These are phyloP conservation scores for Callipepla californica DNA, from an alignment of 2,113 vertebrate genomes.

Conservation along the genomic window DNA sequence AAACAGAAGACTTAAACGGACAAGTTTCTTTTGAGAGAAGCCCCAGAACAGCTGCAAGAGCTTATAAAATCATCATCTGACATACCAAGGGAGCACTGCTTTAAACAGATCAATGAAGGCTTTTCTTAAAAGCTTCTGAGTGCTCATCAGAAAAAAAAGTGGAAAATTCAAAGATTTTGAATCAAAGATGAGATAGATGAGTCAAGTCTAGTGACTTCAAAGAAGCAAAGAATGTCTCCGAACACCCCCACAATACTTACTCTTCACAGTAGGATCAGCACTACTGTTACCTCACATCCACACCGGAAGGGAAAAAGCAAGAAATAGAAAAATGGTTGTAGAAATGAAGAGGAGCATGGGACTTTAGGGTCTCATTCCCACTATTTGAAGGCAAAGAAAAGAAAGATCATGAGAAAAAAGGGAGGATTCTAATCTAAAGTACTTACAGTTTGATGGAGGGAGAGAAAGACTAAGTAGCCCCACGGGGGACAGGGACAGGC, in stretches of 20 bases:
- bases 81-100: background rate
- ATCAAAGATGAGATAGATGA: background rate
- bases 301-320: background rate
- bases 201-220: background rate
- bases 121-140: background rate
- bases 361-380: background rate
- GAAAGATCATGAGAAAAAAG: background rate
- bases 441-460: constrained; percentile 71
- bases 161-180: background rate
- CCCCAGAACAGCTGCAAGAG: background rate
- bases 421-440: constrained; percentile 22
- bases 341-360: background rate
- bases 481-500: background rate
- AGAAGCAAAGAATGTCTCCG: background rate
- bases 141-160: background rate
- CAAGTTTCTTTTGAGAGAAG: constrained; percentile 24
- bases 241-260: background rate
- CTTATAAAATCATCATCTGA: background rate
- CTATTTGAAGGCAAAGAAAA: background rate
- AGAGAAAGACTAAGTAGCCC: constrained; percentile 26
- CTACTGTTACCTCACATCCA: background rate
- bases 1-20: background rate
- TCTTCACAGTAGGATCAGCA: background rate
- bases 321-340: background rate
- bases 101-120: background rate